Evolutionary conservation across 2,888 invertebrate genomes (phyloP).

Genomic region (Idaea straminata): DNA sequence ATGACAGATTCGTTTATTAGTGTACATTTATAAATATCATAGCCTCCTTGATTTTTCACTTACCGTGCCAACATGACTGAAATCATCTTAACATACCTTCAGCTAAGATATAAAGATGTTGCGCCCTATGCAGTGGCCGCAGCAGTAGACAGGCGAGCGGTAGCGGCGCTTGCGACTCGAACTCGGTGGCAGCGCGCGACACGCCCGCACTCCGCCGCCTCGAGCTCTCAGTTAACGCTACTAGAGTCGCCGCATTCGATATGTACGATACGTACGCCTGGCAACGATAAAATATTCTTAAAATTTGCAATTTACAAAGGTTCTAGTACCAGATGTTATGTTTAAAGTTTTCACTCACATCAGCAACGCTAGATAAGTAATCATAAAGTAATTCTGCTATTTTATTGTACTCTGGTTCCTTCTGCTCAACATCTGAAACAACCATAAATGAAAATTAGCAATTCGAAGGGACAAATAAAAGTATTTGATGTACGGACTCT

Average conservation of each 20-base stretch:
- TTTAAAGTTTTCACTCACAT: constrained; percentile 52
- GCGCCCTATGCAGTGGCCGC: constrained; percentile 92
- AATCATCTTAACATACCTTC: constrained; percentile 7
- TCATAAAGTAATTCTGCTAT: constrained; percentile 63
- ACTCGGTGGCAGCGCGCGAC: constrained; percentile 68
- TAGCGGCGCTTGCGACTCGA: constrained; percentile 83
- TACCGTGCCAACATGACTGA: too few relatives aligned
- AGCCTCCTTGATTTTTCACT: too few relatives aligned
- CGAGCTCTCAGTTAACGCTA: constrained; percentile 91
- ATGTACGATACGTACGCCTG: constrained; percentile 84
- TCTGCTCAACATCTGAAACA: constrained; percentile 46
- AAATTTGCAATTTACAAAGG: background rate
- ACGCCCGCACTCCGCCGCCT: constrained; percentile 84
- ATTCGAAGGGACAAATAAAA: background rate
- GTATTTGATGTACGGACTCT: background rate
- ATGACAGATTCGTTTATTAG: too few relatives aligned
- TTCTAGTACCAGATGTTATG: background rate
- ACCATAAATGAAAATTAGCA: background rate
- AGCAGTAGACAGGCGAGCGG: constrained; percentile 92
- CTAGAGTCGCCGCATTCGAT: constrained; percentile 85
- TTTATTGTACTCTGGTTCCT: constrained; percentile 70
- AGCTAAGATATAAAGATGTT: constrained; percentile 43
- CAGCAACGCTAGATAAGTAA: constrained; percentile 58
- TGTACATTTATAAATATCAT: too few relatives aligned
- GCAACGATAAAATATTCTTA: background rate